Conservation (phyloP, 2,113 vertebrate genomes). For the Tachysurus fulvidraco region DNA sequence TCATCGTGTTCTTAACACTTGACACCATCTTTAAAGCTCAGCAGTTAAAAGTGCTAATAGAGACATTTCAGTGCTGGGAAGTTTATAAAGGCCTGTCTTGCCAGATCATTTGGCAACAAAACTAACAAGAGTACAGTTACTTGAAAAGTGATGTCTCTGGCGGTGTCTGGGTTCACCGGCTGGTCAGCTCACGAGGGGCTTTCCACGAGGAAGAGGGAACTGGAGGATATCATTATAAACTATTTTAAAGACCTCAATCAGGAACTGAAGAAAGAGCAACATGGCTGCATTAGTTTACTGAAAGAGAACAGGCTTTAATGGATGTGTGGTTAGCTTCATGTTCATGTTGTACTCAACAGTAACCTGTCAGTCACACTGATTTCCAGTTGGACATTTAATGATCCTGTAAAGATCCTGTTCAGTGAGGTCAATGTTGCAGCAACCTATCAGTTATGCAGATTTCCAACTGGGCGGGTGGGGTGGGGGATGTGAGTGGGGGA, state of each 20-base stretch:
- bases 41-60: conserved; percentile 62
- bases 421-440: background rate
- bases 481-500: no score
- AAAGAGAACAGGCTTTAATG: conserved; percentile 3
- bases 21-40: conserved; percentile 52
- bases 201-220: conserved; percentile 48
- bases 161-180: conserved; percentile 64
- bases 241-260: conserved; percentile 42
- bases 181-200: conserved; percentile 64
- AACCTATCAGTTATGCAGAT: background rate
- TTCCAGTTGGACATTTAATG: background rate
- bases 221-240: conserved; percentile 44
- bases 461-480: background rate
- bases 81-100: conserved; percentile 58
- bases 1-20: conserved; percentile 56
- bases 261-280: conserved; percentile 3
- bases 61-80: conserved; percentile 53
- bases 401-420: background rate
- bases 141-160: conserved; percentile 56
- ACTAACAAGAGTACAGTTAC: conserved; percentile 63
- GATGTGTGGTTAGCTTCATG: conserved; percentile 11
- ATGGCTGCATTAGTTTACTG: conserved; percentile 1
- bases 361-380: background rate
- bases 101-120: conserved; percentile 64
- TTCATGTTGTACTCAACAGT: conserved; percentile 3